Evolutionary conservation across 2,797 vertebrate species (phyloP).

Genomic region (Trichosurus vulpecula): DNA sequence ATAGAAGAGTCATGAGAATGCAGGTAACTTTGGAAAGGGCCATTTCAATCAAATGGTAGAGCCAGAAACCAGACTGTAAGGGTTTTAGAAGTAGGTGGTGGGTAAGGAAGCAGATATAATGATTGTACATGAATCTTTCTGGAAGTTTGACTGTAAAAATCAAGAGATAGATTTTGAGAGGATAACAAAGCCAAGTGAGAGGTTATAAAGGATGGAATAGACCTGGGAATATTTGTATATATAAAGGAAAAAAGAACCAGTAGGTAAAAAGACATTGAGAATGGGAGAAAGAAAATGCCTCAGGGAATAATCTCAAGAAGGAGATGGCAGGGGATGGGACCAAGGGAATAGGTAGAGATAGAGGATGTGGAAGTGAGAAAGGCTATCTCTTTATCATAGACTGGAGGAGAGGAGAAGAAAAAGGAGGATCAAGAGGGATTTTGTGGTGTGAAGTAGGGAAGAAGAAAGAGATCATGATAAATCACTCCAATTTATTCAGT

Average conservation of each 20-base stretch:
- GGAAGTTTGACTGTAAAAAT: neutral
- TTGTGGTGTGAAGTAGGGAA: neutral
- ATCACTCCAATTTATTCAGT: neutral
- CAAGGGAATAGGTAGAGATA: neutral
- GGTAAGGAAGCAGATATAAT: neutral
- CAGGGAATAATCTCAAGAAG: neutral
- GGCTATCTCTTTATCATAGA: neutral
- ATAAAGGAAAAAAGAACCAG: neutral
- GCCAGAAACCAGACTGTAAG: neutral
- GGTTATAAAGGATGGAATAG: neutral
- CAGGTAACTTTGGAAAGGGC: neutral
- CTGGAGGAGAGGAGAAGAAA: neutral
- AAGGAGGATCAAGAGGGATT: neutral
- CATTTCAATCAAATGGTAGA: neutral
- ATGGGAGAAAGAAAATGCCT: neutral
- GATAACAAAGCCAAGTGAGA: neutral
- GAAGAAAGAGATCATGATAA: neutral
- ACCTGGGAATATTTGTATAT: neutral
- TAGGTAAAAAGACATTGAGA: neutral
- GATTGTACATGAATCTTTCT: neutral
- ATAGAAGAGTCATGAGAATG: neutral
- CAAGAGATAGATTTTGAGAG: neutral
- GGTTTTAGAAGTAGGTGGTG: neutral
- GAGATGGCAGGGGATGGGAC: neutral
- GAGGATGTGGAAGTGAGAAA: no score